Evolutionary conservation across 2,888 invertebrate species (phyloP), one percentile per base, ranked within the genome.

Genomic region (Sipha maydis): DNA sequence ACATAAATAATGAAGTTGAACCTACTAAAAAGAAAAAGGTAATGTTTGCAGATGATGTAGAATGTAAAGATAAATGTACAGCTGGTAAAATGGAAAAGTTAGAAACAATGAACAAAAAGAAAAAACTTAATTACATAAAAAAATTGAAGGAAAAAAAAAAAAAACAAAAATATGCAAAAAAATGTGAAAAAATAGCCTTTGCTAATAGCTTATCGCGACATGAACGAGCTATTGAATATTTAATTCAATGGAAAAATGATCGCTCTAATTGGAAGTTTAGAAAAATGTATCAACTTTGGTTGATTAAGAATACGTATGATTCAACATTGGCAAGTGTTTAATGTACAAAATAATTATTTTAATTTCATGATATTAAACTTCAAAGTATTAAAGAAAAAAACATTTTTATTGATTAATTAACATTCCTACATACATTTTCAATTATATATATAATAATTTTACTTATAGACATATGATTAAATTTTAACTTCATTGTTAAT

Each of bases 251-350:
- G 96, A 95, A 96, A 91, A 93, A 95, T 91, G 93, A 94, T 89
- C 93, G 92, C 90, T 92, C 92, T 77, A 94, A 95, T 90, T 96
- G 96, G 96, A 96, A 96, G 92, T 96, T 96, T 91, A 95, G 95
- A 92, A 96, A 96, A 92, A 92, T 95, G 1, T 94, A 94, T 89
- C 96, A 96, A 92, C 94, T 95, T n/a, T 96, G 96, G 94, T 92
- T 96, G 83, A 94, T 94, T 90, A 94, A 95, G 90, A 93, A 95
- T 91, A 94, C 95, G 90, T 94, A 95, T 90, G 94, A 95, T 89
- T 92, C 93, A 25, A 56, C 25, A 25, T 25, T 61, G 61, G 61
- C 7, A 61, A 61, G 61, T 61, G 9, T 34, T 19, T 9, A 41
- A 41, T 41, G 14, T 48, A 48, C 14, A 11, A 48, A 48, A 48